Evolutionary conservation across 2,797 vertebrate species (phyloP).

Genomic region (Ctenopoma kingsleyae): DNA sequence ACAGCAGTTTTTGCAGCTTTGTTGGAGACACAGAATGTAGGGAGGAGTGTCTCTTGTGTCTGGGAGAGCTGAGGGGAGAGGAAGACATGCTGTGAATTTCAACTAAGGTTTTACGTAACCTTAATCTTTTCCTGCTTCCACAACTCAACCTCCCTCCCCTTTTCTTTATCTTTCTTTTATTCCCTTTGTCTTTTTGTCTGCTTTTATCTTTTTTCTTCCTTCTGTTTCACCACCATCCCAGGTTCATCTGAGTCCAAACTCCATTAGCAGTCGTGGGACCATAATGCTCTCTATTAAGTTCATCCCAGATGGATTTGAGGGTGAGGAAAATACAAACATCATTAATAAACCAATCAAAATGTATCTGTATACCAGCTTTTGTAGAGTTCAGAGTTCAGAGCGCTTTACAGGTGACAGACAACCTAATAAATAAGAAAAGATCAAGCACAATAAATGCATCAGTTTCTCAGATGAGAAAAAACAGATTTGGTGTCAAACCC

Average conservation of each 20-base stretch:
- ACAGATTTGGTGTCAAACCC: background rate
- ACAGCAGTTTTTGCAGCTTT: slow-evolving; percentile 44
- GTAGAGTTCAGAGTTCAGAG: background rate
- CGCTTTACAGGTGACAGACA: background rate
- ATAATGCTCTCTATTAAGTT: slow-evolving; percentile 92
- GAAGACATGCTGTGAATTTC: slow-evolving; percentile 76
- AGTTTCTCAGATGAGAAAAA: background rate
- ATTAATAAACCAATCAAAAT: background rate
- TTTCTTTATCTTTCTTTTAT: slow-evolving; percentile 5
- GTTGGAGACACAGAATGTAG: slow-evolving; percentile 33
- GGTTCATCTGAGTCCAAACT: slow-evolving; percentile 83
- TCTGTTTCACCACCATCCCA: slow-evolving; percentile 53
- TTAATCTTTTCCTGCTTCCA: slow-evolving; percentile 51
- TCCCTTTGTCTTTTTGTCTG: slow-evolving; percentile 14
- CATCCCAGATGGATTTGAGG: slow-evolving; percentile 87
- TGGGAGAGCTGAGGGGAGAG: slow-evolving; percentile 63
- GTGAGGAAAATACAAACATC: slow-evolving; percentile 74
- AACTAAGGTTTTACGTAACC: slow-evolving; percentile 77
- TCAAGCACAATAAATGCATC: background rate
- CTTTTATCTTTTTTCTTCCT: slow-evolving; percentile 18
- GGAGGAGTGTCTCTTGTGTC: slow-evolving; percentile 55
- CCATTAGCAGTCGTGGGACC: slow-evolving; percentile 86
- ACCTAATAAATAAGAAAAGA: background rate
- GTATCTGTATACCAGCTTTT: background rate
- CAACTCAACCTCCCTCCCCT: slow-evolving; percentile 16